Base-by-base conservation (phyloP, 2,888 invertebrate genomes). In the Erebia palarica region DNA sequence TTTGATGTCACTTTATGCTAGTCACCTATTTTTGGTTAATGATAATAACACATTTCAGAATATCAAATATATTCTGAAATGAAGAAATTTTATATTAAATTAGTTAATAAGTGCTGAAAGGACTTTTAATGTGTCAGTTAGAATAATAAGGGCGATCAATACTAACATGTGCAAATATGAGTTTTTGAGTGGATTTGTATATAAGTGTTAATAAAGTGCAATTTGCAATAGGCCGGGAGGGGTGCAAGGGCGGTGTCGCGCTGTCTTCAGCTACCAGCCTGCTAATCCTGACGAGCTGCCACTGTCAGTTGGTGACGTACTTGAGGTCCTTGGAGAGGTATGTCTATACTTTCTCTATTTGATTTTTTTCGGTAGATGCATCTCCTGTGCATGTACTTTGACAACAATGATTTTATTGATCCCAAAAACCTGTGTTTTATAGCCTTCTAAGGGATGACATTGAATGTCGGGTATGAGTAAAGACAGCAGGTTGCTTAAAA, bases 271-370 rank as follows among this genome's bases (percentile, higher is more conserved):
- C 88, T 99, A 99, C 90, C 96, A 96, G 80, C 98, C 98, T 69
- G 97, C 97, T 76, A 98, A 99, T 86, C 97, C 97, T 73, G 99
- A 99, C 92, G 99, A 99, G 89, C 91, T 99, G 78, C 95, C 95
- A 77, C 94, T 99, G 75, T 95, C 95, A 78, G 97, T 98, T 59
- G 98, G 98, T 76, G 98, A 99, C 90, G 94, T 97, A 36, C 96
- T 99, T 77, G 98, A 98, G 84, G 96, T 98, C 78, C 94, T 98
- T 77, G 97, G 96, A 77, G 98, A 98, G 95, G 92, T 91, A 83
- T 59, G 11, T 63, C 18, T 18, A 9, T 21, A 60, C n/a, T 16
- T 8, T 51, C 5, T 14, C 5, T 53, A 16, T 21, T 36, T 68
- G 8, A n/a, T 36, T 14, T 21, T 8, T 49, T 18, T 16, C 51